Base-by-base conservation (phyloP, 2,113 vertebrate genomes). In the Cyphomyrus discorhynchus region DNA sequence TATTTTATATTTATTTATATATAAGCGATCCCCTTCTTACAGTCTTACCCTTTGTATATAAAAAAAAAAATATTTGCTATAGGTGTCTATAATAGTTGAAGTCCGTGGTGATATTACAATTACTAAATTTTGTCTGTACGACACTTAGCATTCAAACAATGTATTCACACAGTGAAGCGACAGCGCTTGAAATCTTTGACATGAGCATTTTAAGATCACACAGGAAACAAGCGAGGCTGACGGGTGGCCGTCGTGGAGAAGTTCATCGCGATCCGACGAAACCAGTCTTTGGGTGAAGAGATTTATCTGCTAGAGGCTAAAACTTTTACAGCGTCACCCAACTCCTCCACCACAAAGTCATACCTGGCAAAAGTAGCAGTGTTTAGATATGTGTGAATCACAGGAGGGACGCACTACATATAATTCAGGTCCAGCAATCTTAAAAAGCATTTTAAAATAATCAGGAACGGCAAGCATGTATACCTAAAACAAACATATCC, bases 11-110 rank as follows among this genome's bases (percentile, higher is more conserved):
- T 52, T 52, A 52, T 52, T 52, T 27, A 77, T 35, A 77, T 53
- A 77, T 39, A 77, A 39, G 1, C 74, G 2, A 42, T 56, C 27
- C 85, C 85, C 31, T 56, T 17, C 84, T 50, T 52, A 86, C 46
- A 52, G 11, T 86, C 50, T 47, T 27, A 53, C 31, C 47, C 31
- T 21, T 45, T 52, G 3, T 86, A 35, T 86, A 35, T 52, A 13
- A 35, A 62, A 27, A 66, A 66, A 66, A 66, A 86, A 56, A 31
- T 86, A 84, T n/a, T 84, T 84, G 85, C 85, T 86, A 86, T 86
- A 52, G 47, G 24, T 56, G 15, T 56, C 24, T 87, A 31, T 87
- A 87, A 31, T 87, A 87, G 39, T 35, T 86, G 27, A 35, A 53
- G n/a, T 53, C 50, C 35, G 85, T 87, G 50, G 85, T 56, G 49